These are phyloP conservation scores for Limanda limanda DNA, from an alignment of 2,113 vertebrate species.

Conservation along the genomic window DNA sequence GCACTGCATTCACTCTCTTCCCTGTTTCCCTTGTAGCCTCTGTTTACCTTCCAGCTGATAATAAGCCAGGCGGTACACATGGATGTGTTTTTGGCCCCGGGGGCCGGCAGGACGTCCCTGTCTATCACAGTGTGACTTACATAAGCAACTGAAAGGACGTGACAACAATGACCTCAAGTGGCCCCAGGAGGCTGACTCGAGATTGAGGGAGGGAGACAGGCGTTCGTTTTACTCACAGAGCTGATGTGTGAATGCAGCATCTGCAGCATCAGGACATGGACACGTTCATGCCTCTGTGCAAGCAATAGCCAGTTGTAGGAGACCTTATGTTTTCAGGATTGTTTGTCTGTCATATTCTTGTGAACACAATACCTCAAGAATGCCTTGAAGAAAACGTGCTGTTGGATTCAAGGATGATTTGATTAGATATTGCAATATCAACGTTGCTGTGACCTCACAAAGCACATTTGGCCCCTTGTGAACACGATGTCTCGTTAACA, in stretches of 20 bases:
- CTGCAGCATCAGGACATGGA: neutral
- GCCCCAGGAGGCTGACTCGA: slow-evolving; percentile 37
- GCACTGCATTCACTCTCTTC: neutral
- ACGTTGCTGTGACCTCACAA: neutral
- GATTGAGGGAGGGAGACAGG: slow-evolving; percentile 26
- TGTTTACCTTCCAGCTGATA: slow-evolving; percentile 48
- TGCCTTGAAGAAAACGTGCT: too few species aligned
- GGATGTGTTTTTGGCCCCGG: slow-evolving; percentile 44
- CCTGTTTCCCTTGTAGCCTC: neutral
- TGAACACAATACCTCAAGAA: too few species aligned
- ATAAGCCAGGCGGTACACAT: slow-evolving; percentile 49
- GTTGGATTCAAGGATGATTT: too few species aligned
- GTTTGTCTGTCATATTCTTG: too few species aligned
- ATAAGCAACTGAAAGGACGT: slow-evolving; percentile 36
- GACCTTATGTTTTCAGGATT: too few species aligned
- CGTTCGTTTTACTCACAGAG: neutral
- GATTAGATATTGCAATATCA: too few species aligned
- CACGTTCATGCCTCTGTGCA: neutral
- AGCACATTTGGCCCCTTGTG: neutral
- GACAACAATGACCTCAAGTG: slow-evolving; percentile 48
- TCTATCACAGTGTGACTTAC: slow-evolving; percentile 22
- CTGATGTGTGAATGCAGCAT: slow-evolving; percentile 24
- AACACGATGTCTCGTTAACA: too few species aligned
- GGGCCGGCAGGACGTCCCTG: slow-evolving; percentile 31
- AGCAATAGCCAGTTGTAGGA: too few species aligned